Evolutionary conservation across 2,888 invertebrate species (phyloP), one percentile per base, ranked within the genome.

Genomic region (Orchesella flavescens): DNA sequence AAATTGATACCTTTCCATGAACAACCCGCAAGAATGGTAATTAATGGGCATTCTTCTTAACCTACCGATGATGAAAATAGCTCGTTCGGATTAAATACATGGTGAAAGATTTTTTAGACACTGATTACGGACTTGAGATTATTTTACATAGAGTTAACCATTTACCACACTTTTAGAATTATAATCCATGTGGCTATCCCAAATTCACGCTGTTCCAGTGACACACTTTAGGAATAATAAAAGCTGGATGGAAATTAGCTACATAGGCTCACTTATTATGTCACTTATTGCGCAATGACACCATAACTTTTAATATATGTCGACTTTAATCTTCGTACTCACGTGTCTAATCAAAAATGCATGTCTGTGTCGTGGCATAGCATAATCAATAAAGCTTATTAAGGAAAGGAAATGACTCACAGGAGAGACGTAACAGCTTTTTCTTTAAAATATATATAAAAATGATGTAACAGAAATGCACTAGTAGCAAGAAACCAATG

Each of bases 1-100:
- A 61, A 61, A 24, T 21, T 61, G 61, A 61, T 23, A 61, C 61
- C 61, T 21, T 24, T 24, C 13, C 61, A 61, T 61, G 61, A 24
- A 23, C 61, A 13, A 21, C 3, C 23, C 24, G 17, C 5, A 57
- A 61, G 21, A 24, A 10, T 23, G 23, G 21, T 61, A 61, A 61
- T 61, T 61, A 61, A 21, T 61, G 24, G 24, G 61, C 10, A 57
- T 57, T 57, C 13, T 49, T 49, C n/a, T 49, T n/a, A 49, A 15
- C 12, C 15, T 49, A 49, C 49, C 49, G 10, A 2, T 15, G 10
- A 57, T 46, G 46, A 57, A 57, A 57, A 17, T 57, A 57, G 1
- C n/a, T 17, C 5, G 3, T 21, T 3, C 49, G n/a, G n/a, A 12
- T 15, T n/a, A n/a, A n/a, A 49, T 15, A 12, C 49, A 15, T 49